Percentiles rank a stretch among this genome's conserved stretches.
These are phyloP conservation scores for Drosophila kikkawai DNA, from an alignment of 1,140 invertebrate genomes.

Conservation along the genomic window DNA sequence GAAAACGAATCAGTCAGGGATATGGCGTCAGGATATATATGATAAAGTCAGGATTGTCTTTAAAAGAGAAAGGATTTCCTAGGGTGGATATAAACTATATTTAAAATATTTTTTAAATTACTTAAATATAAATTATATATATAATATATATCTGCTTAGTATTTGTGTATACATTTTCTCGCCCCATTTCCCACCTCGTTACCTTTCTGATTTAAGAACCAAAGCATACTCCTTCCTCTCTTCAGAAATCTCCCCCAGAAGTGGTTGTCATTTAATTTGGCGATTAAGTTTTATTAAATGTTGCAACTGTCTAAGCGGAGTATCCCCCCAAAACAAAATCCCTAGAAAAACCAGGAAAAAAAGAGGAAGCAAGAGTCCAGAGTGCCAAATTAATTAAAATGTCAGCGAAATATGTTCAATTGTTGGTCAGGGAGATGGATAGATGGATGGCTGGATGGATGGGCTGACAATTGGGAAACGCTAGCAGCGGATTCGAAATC, in stretches of 20 bases:
- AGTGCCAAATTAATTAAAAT: conserved; percentile 85
- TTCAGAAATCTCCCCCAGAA: neutral
- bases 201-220: neutral
- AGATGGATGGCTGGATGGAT: conserved; percentile 43
- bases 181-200: accelerated
- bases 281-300: conserved; percentile 73
- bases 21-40: conserved; percentile 10
- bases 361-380: conserved; percentile 29
- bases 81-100: neutral
- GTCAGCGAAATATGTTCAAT: conserved; percentile 84
- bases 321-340: conserved; percentile 36
- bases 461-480: conserved; percentile 32
- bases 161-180: neutral
- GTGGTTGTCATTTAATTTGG: conserved; percentile 50
- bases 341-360: conserved; percentile 14
- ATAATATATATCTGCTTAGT: neutral
- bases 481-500: conserved; percentile 19
- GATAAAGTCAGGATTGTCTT: neutral
- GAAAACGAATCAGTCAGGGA: conserved; percentile 40
- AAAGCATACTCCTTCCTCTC: neutral
- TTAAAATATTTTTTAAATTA: neutral
- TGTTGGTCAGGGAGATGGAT: conserved; percentile 68
- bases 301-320: conserved; percentile 37
- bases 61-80: neutral
- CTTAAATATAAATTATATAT: neutral